Percentiles rank a stretch among this genome's conserved stretches.
These are phyloP conservation scores for Drosophila planitibia DNA, from an alignment of 2,888 invertebrate genomes.

Conservation along the genomic window DNA sequence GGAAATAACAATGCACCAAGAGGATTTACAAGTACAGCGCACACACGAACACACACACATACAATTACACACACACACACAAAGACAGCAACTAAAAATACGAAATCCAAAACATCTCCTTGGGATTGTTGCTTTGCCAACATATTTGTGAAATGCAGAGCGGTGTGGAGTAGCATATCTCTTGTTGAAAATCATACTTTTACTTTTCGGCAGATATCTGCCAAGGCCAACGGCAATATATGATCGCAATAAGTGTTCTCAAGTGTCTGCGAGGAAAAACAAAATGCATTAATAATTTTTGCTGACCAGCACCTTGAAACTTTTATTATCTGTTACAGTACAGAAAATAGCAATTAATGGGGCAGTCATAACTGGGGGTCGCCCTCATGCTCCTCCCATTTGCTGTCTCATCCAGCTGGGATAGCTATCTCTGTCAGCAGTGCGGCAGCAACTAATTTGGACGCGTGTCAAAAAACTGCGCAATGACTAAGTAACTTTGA, in stretches of 20 bases:
- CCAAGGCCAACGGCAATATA: conserved; percentile 36
- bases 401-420: not conserved
- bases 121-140: conserved; percentile 42
- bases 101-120: conserved; percentile 36
- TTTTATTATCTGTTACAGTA: conserved; percentile 21
- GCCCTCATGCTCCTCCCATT: not conserved
- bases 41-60: conserved; percentile 3
- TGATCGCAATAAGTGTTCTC: conserved; percentile 28
- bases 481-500: conserved; percentile 42
- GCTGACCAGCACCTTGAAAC: conserved; percentile 32
- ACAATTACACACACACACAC: not conserved
- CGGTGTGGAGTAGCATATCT: conserved; percentile 34
- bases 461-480: conserved; percentile 58
- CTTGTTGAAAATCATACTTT: conserved; percentile 27
- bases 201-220: conserved; percentile 13
- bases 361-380: not conserved
- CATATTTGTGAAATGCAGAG: conserved; percentile 41
- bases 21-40: conserved; percentile 43
- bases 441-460: conserved; percentile 44
- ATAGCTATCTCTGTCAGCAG: conserved; percentile 8
- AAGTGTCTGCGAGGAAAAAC: not conserved
- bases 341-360: conserved; percentile 38
- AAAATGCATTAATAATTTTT: conserved; percentile 36
- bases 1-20: conserved; percentile 75
- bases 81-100: not conserved